Conservation (phyloP, 2,797 vertebrate species). For the Sebastiscus albofasciatus region DNA sequence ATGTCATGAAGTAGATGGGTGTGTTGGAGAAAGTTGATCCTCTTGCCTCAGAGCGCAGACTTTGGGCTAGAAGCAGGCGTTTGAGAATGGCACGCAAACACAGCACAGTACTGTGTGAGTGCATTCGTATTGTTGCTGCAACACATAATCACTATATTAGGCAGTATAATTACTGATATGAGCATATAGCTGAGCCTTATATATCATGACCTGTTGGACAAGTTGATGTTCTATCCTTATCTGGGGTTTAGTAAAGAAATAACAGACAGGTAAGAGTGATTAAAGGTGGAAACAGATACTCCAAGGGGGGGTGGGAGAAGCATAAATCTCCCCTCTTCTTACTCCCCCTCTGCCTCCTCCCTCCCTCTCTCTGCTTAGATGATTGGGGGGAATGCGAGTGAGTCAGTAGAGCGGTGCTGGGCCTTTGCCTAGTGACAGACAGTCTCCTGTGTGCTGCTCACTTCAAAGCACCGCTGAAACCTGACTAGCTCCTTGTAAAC, state of each 20-base stretch:
- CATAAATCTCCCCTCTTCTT: conserved; percentile 69
- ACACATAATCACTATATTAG: background rate
- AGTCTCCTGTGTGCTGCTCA: conserved; percentile 76
- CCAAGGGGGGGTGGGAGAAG: background rate
- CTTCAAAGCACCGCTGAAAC: conserved; percentile 82
- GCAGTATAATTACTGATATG: background rate
- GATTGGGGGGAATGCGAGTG: conserved; percentile 80
- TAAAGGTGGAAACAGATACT: conserved; percentile 66
- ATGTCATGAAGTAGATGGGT: conserved; percentile 73
- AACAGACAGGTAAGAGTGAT: conserved; percentile 68
- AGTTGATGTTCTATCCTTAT: conserved; percentile 44
- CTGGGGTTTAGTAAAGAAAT: conserved; percentile 56
- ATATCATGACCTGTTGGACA: conserved; percentile 28
- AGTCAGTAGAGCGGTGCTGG: conserved; percentile 78
- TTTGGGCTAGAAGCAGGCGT: conserved; percentile 18
- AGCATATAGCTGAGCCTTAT: background rate
- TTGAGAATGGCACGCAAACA: conserved; percentile 27
- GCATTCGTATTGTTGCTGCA: background rate
- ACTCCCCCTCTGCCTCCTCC: conserved; percentile 29
- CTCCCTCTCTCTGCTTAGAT: conserved; percentile 66
- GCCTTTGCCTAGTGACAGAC: conserved; percentile 79
- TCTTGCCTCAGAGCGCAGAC: conserved; percentile 53
- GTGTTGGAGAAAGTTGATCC: conserved; percentile 75
- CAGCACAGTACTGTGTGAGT: background rate
- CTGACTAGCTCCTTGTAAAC: conserved; percentile 82